A percentile compares a stretch with the other conserved stretches of the same genome.
Evolutionary conservation across 2,113 vertebrate species (phyloP).

Genomic region (Ia io): DNA sequence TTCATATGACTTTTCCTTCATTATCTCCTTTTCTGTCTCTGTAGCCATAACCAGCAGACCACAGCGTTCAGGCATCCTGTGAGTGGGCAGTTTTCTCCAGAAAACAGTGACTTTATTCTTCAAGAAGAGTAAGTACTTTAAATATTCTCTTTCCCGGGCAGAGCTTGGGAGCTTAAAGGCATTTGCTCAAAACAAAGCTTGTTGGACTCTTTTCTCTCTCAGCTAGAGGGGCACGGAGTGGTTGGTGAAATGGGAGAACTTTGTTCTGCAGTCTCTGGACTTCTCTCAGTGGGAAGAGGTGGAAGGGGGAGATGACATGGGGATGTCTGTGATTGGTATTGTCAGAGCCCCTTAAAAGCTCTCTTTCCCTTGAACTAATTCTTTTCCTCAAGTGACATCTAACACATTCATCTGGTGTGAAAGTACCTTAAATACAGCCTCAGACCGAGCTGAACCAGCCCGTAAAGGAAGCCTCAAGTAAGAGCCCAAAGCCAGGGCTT

Average conservation of each 20-base stretch:
- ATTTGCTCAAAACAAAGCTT: slow-evolving; percentile 21
- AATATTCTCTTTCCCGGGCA: not conserved
- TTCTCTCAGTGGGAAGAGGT: not conserved
- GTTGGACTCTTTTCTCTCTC: not conserved
- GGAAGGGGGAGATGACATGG: not conserved
- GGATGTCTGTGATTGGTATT: not conserved
- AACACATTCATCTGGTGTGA: not conserved
- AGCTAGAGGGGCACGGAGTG: not conserved
- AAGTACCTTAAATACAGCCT: not conserved
- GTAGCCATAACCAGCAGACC: slow-evolving; percentile 95
- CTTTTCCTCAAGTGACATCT: not conserved
- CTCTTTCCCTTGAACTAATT: not conserved
- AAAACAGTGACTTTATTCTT: slow-evolving; percentile 96
- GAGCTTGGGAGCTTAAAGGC: not conserved
- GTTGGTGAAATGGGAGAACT: slow-evolving; percentile 10
- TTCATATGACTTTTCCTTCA: slow-evolving; percentile 54
- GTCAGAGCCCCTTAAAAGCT: not conserved
- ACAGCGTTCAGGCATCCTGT: slow-evolving; percentile 96
- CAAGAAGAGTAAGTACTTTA: slow-evolving; percentile 92
- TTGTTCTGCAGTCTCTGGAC: not conserved
- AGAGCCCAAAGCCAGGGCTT: not conserved
- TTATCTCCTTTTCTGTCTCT: slow-evolving; percentile 63
- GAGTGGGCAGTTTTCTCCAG: slow-evolving; percentile 95
- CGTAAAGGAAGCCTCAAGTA: not conserved
- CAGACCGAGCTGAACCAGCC: not conserved